These are phyloP conservation scores for Heliconius erato DNA, from an alignment of 2,888 invertebrate genomes.

Conservation along the genomic window DNA sequence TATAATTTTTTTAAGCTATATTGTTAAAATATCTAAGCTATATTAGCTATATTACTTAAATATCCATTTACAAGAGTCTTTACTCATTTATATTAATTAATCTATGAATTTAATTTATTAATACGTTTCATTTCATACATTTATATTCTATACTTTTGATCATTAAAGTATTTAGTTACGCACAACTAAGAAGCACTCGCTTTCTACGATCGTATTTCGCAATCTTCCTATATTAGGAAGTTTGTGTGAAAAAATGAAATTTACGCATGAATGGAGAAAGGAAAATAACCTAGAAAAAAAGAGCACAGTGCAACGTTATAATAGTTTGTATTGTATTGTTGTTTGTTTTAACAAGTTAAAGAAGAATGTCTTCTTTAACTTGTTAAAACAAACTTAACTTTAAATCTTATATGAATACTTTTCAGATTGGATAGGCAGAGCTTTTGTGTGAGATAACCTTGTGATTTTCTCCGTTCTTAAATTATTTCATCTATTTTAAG, in stretches of 20 bases:
- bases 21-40: too few species aligned
- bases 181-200: conserved; percentile 13
- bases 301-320: background rate
- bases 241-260: background rate
- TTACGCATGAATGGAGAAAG: background rate
- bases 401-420: too few species aligned
- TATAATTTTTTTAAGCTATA: too few species aligned
- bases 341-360: background rate
- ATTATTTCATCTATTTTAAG: too few species aligned
- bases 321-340: background rate
- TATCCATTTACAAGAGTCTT: too few species aligned
- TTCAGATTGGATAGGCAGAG: too few species aligned
- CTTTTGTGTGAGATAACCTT: too few species aligned
- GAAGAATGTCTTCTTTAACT: too few species aligned
- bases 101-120: background rate
- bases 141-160: background rate
- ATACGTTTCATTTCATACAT: background rate
- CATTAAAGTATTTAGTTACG: conserved; percentile 18
- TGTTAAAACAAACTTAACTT: too few species aligned
- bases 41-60: too few species aligned
- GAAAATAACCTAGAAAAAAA: background rate
- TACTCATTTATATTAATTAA: background rate
- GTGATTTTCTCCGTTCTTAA: too few species aligned
- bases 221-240: conserved; percentile 18
- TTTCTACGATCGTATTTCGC: conserved; percentile 21